These are phyloP conservation scores for Dasypus novemcinctus DNA, from an alignment of 2,113 vertebrate species.

Conservation along the genomic window DNA sequence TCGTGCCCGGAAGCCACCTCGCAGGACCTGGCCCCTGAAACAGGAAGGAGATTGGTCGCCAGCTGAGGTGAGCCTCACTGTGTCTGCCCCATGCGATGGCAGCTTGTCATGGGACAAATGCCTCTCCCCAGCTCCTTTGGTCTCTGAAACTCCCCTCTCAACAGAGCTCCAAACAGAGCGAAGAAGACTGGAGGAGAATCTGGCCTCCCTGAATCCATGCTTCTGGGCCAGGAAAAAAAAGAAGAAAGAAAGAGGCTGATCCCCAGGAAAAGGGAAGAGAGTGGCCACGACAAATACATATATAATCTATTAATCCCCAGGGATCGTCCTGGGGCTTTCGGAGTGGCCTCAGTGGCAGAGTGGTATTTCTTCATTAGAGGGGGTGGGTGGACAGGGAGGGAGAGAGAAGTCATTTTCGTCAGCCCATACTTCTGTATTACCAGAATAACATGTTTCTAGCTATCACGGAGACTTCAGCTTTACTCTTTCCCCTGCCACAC, in stretches of 20 bases:
- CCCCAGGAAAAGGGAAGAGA: slow-evolving; percentile 39
- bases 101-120: not conserved
- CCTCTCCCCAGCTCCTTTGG: not conserved
- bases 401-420: slow-evolving; percentile 66
- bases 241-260: not conserved
- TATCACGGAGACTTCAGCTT: slow-evolving; percentile 66
- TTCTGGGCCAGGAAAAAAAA: not conserved
- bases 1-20: not conserved
- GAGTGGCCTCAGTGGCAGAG: slow-evolving; percentile 53
- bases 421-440: slow-evolving; percentile 53
- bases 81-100: not conserved
- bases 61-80: not conserved
- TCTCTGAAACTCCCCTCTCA: not conserved
- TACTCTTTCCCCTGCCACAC: slow-evolving; percentile 70
- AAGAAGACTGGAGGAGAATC: not conserved
- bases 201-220: not conserved
- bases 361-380: slow-evolving; percentile 79
- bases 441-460: slow-evolving; percentile 55
- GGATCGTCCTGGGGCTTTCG: slow-evolving; percentile 37
- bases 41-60: not conserved
- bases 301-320: slow-evolving; percentile 58
- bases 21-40: not conserved
- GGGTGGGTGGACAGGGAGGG: not conserved
- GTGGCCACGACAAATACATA: slow-evolving; percentile 27
- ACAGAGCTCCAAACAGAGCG: not conserved